These are phyloP conservation scores for Prionailurus viverrinus DNA, from an alignment of 2,113 vertebrate genomes.

Conservation along the genomic window DNA sequence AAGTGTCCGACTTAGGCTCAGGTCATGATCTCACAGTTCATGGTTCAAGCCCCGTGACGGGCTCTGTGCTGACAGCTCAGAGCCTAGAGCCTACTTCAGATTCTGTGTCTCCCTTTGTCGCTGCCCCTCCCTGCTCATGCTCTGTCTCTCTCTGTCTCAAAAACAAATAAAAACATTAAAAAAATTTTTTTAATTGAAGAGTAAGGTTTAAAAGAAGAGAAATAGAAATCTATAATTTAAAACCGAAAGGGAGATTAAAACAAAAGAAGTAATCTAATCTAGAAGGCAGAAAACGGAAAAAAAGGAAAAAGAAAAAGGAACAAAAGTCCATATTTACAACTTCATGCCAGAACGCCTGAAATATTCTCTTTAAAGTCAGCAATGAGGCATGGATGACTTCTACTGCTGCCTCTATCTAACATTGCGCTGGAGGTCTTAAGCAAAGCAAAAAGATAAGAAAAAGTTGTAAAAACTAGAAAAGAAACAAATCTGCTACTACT, in stretches of 20 bases:
- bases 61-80: too few species aligned
- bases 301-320: neutral
- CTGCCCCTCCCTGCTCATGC: too few species aligned
- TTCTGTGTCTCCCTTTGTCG: too few species aligned
- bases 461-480: neutral
- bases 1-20: too few species aligned
- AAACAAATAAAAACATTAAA: too few species aligned
- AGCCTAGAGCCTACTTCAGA: too few species aligned
- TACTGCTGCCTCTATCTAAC: neutral
- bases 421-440: neutral
- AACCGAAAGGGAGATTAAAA: neutral
- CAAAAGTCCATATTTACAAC: neutral
- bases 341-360: neutral
- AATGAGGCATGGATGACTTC: neutral
- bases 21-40: too few species aligned
- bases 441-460: constrained; percentile 34
- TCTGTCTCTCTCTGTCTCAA: too few species aligned
- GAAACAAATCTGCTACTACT: neutral
- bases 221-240: neutral
- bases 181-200: neutral
- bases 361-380: neutral
- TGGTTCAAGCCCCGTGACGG: too few species aligned
- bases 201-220: neutral
- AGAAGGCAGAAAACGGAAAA: neutral
- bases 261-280: neutral